Conservation (phyloP, 1,140 invertebrate genomes). For the Apis florea region DNA sequence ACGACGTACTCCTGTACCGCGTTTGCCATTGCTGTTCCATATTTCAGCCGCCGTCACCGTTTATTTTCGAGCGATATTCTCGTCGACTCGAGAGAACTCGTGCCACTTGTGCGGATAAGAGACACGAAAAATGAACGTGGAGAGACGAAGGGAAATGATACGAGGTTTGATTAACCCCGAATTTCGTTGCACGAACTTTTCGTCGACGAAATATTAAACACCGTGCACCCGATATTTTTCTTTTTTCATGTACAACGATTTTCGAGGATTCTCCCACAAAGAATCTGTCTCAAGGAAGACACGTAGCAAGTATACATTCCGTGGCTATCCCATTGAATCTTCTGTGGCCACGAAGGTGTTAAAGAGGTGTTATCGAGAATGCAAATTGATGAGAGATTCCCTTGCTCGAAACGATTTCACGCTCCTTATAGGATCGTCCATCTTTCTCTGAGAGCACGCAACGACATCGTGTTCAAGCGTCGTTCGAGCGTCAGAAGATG, state of each 20-base stretch:
- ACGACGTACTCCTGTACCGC: not conserved
- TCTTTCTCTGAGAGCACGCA: not conserved
- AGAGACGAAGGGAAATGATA: no score
- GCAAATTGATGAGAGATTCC: no score
- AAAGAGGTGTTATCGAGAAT: no score
- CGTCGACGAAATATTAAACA: no score
- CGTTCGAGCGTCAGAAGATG: conserved; percentile 24
- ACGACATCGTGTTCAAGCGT: conserved; percentile 17
- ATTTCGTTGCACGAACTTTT: no score
- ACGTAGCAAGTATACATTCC: no score
- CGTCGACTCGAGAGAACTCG: conserved; percentile 35
- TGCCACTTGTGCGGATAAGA: not conserved
- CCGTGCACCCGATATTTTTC: no score
- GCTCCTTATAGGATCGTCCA: not conserved
- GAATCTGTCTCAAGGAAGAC: no score
- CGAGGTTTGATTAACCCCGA: not conserved
- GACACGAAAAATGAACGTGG: not conserved
- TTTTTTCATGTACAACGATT: no score
- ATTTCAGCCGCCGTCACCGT: conserved; percentile 38
- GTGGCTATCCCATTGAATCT: no score
- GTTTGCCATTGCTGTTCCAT: not conserved
- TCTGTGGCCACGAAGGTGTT: no score
- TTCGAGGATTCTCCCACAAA: no score
- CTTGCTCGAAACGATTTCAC: not conserved
- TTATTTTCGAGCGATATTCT: conserved; percentile 35